Evolutionary conservation across 2,888 invertebrate genomes (phyloP).

Genomic region (Nomada lathburiana): DNA sequence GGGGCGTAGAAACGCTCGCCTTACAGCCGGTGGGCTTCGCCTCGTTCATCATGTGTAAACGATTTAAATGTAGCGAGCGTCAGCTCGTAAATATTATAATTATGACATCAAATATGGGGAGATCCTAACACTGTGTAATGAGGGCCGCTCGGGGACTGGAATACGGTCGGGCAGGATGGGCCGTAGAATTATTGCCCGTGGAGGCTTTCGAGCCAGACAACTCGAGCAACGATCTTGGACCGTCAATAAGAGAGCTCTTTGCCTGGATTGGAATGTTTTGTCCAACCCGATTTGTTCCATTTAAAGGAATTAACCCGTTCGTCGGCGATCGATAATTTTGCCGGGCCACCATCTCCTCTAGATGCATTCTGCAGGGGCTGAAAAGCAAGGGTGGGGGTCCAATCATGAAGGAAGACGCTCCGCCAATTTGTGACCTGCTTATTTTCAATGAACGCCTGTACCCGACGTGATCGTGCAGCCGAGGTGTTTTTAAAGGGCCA

Average conservation of each 20-base stretch:
- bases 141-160: conserved; percentile 60
- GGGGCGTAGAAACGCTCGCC: background rate
- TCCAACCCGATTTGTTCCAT: conserved; percentile 69
- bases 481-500: conserved; percentile 75
- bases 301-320: conserved; percentile 70
- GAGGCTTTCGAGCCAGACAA: background rate
- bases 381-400: conserved; percentile 21
- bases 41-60: conserved; percentile 75
- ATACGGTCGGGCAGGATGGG: conserved; percentile 53
- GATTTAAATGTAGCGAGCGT: conserved; percentile 76
- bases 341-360: conserved; percentile 47
- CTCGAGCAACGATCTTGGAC: conserved; percentile 2
- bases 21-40: conserved; percentile 54
- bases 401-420: conserved; percentile 35
- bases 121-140: conserved; percentile 74
- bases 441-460: conserved; percentile 75
- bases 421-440: conserved; percentile 76
- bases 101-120: conserved; percentile 75
- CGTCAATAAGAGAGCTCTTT: conserved; percentile 39
- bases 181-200: conserved; percentile 63
- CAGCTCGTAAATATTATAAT: conserved; percentile 77
- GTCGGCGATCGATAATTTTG: conserved; percentile 75
- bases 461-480: conserved; percentile 74
- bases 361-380: conserved; percentile 47
- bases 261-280: conserved; percentile 70